Evolutionary conservation across 2,797 vertebrate species (phyloP), one percentile per base, ranked within the genome.

Genomic region (Crenuchus spilurus): DNA sequence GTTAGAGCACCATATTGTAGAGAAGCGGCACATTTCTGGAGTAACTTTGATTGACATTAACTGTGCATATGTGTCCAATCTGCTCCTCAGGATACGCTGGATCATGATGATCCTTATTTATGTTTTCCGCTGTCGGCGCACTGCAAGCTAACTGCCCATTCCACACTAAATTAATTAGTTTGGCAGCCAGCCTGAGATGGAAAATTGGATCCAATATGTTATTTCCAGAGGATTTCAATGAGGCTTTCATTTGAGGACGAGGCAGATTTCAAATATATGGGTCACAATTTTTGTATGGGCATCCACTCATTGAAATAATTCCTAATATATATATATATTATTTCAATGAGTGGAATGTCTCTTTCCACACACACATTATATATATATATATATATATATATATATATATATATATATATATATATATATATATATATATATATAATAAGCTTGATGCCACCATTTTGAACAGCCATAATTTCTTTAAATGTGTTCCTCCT

Each of bases 141-240:
- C 79, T 77, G 81, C 77, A 81, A 79, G 81, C 83, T 85, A 86
- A 87, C 85, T 87, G 85, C 80, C 84, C 82, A 82, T 84, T 84
- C 84, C 81, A 77, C 85, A 85, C 78, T 77, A 87, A 87, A 87
- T 85, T 87, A 87, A 85, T 87, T 87, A 87, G 85, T 82, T 84
- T 87, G 85, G 85, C 85, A 86, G 48, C 28, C 62, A 80, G 85
- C 85, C 85, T 80, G 72, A 64, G 77, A 85, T 80, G 79, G 82
- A 81, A 84, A 86, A 85, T 83, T 84, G 78, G 83, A 82, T 82
- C 82, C 81, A 86, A 84, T 85, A 77, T 82, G 85, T 82, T 82
- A 80, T 80, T 82, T 84, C 79, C 79, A 79, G 81, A 75, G 80
- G 62, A 81, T 84, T 82, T 83, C 79, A 77, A 78, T 63, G 69